Conservation (phyloP, 2,113 vertebrate genomes). For the Sceloporus undulatus region DNA sequence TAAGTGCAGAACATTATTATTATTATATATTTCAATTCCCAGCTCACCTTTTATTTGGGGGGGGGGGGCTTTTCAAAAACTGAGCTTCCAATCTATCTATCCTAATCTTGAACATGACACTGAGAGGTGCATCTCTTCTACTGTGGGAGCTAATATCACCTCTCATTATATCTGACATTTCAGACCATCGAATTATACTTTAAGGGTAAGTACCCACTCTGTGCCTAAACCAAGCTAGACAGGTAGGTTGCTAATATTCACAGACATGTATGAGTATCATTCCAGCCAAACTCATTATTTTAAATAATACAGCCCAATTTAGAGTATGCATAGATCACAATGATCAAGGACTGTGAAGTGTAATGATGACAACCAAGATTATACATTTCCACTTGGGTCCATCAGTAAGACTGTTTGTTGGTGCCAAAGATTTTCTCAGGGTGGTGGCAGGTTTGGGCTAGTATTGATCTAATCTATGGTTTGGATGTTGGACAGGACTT, state of each 20-base stretch:
- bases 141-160: constrained; percentile 58
- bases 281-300: constrained; percentile 39
- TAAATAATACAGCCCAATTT: constrained; percentile 59
- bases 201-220: constrained; percentile 60
- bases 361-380: background rate
- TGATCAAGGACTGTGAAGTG: constrained; percentile 38
- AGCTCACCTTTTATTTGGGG: constrained; percentile 66
- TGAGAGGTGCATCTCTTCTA: constrained; percentile 51
- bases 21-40: constrained; percentile 73
- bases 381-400: background rate
- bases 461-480: no score
- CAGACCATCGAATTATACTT: constrained; percentile 39
- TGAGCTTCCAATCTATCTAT: constrained; percentile 55
- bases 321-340: constrained; percentile 42
- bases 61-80: constrained; percentile 57
- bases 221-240: constrained; percentile 36
- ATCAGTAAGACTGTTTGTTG: background rate
- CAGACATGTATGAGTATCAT: constrained; percentile 56
- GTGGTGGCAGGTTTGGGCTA: background rate
- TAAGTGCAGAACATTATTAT: constrained; percentile 65
- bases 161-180: constrained; percentile 73
- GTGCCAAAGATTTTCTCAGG: background rate
- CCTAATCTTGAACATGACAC: constrained; percentile 54
- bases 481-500: no score
- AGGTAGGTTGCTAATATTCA: constrained; percentile 60